These are phyloP conservation scores for Xiphophorus birchmanni DNA, from an alignment of 2,797 vertebrate genomes.

Conservation along the genomic window DNA sequence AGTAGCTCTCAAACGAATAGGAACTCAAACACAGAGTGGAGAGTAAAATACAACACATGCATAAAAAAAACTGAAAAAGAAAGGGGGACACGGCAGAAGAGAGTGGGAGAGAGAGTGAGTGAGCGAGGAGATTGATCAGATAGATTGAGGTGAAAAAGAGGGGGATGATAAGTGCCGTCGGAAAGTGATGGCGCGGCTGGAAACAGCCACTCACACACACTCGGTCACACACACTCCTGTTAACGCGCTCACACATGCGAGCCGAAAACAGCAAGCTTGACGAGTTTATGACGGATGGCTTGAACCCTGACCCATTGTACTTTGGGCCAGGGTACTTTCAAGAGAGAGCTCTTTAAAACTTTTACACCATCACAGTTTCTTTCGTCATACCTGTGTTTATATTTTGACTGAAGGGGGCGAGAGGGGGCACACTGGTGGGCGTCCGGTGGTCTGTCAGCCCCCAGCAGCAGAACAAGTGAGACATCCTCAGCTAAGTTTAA, in stretches of 20 bases:
- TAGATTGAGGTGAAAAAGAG: constrained; percentile 56
- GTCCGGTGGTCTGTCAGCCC: constrained; percentile 48
- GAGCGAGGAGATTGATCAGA: constrained; percentile 54
- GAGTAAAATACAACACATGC: constrained; percentile 37
- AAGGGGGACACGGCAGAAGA: constrained; percentile 55
- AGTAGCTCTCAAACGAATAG: constrained; percentile 69
- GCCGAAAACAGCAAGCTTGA: constrained; percentile 49
- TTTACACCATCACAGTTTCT: not conserved
- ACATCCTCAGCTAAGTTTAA: constrained; percentile 44
- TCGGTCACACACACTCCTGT: constrained; percentile 36
- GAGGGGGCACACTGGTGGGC: constrained; percentile 33
- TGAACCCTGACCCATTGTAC: not conserved
- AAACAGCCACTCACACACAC: constrained; percentile 72
- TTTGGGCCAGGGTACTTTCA: not conserved
- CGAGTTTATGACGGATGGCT: constrained; percentile 4
- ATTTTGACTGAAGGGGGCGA: not conserved
- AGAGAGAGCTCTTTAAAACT: constrained; percentile 11
- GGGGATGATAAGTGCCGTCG: constrained; percentile 62
- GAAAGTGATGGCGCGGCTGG: constrained; percentile 80
- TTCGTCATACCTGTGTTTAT: not conserved
- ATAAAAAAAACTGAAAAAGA: constrained; percentile 14
- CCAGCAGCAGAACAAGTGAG: constrained; percentile 59
- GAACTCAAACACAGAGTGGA: constrained; percentile 43
- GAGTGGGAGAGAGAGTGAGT: constrained; percentile 64
- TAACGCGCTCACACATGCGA: constrained; percentile 19